Evolutionary conservation across 2,113 vertebrate species (phyloP).

Genomic region (Halcyon malimbica): DNA sequence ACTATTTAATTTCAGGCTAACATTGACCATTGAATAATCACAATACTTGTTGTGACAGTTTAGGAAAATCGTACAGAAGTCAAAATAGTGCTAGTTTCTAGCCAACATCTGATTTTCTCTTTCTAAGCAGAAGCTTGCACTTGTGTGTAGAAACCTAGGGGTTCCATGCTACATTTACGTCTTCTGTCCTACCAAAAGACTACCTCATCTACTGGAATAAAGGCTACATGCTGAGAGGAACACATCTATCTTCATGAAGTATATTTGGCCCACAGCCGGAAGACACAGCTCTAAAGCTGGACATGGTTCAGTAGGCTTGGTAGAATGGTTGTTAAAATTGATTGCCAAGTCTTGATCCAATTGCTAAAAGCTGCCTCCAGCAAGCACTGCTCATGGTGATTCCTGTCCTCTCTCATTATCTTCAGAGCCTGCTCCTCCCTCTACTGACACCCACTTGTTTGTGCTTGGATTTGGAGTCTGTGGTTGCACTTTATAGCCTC

Average conservation of each 20-base stretch:
- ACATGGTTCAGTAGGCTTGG: conserved; percentile 13
- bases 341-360: not conserved
- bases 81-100: not conserved
- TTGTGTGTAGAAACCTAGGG: not conserved
- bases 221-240: not conserved
- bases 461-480: not conserved
- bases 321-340: conserved; percentile 4
- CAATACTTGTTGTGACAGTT: not conserved
- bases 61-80: not conserved
- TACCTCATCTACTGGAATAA: conserved; percentile 38
- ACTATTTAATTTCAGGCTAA: not conserved
- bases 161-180: conserved; percentile 11
- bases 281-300: conserved; percentile 19
- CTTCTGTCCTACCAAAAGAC: conserved; percentile 15
- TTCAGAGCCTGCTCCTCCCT: not conserved
- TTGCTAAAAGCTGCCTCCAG: conserved; percentile 10
- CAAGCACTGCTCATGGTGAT: not conserved
- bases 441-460: not conserved
- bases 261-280: not conserved
- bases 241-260: conserved; percentile 29
- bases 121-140: not conserved
- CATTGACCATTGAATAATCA: not conserved
- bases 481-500: not conserved
- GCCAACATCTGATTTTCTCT: not conserved
- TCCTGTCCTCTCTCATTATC: not conserved